A percentile compares a stretch with the other conserved stretches of the same genome.
Evolutionary conservation across 2,113 vertebrate species (phyloP).

Genomic region (Pachypanchax playfairii): DNA sequence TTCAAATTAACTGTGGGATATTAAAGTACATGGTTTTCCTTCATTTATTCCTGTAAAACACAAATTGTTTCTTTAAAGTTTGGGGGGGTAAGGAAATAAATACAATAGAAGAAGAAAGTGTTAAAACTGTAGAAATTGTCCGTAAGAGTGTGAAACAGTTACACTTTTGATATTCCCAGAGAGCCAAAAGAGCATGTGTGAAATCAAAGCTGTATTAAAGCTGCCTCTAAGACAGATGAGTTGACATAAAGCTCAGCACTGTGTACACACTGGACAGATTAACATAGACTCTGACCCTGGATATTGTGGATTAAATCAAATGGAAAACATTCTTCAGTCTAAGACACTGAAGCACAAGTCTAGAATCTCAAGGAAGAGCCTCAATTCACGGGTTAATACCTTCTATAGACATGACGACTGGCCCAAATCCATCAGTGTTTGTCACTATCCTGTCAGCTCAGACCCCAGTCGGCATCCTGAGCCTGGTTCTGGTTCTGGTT

Average conservation of each 20-base stretch:
- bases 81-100: not conserved
- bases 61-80: not conserved
- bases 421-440: too few relatives aligned
- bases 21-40: too few relatives aligned
- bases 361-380: too few relatives aligned
- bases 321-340: slow-evolving; percentile 45
- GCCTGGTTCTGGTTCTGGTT: too few relatives aligned
- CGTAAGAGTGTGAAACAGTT: slow-evolving; percentile 16
- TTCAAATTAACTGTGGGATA: too few relatives aligned
- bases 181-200: slow-evolving; percentile 17
- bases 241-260: slow-evolving; percentile 23
- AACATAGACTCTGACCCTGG: slow-evolving; percentile 31
- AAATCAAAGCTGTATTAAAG: slow-evolving; percentile 50
- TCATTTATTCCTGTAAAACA: too few relatives aligned
- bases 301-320: slow-evolving; percentile 50
- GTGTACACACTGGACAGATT: slow-evolving; percentile 58
- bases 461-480: too few relatives aligned
- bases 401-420: too few relatives aligned
- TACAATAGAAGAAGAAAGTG: not conserved
- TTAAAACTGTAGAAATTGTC: slow-evolving; percentile 10
- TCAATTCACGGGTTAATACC: too few relatives aligned
- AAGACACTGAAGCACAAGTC: not conserved
- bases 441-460: too few relatives aligned
- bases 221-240: slow-evolving; percentile 22
- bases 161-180: slow-evolving; percentile 13